phyloP scores from a whole-genome alignment of 2,113 vertebrate species.

The Noctilio leporinus region DNA sequence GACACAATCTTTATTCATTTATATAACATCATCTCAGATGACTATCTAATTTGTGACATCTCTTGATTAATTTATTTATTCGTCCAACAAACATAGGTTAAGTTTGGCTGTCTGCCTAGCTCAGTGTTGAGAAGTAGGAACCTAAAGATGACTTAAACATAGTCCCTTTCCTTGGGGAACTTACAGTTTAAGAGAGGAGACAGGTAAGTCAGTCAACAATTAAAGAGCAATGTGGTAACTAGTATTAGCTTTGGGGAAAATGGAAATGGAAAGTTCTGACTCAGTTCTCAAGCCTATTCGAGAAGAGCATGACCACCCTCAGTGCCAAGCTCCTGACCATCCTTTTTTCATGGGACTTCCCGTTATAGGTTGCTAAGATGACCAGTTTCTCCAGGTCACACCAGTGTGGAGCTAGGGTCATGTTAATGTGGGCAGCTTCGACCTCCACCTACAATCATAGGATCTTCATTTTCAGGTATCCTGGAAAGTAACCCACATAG shows the following conservation, averaged over 20 bases:
- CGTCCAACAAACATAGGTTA: not conserved
- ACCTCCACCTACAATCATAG: not conserved
- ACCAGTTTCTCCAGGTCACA: not conserved
- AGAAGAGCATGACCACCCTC: not conserved
- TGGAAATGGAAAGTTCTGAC: not conserved
- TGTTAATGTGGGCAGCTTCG: not conserved
- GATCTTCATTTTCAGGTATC: not conserved
- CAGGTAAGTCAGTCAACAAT: not conserved
- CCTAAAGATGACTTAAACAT: not conserved
- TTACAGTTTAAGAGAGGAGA: not conserved
- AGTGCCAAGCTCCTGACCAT: no score
- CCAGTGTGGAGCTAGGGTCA: no score
- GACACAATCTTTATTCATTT: not conserved
- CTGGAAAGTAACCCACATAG: not conserved
- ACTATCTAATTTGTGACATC: not conserved
- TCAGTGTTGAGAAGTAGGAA: not conserved
- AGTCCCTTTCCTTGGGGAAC: not conserved
- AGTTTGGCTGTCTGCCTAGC: not conserved
- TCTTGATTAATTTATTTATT: not conserved
- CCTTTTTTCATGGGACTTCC: not conserved
- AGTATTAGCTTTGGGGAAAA: not conserved
- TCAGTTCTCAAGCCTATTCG: not conserved
- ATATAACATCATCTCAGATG: not conserved
- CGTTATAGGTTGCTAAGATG: not conserved
- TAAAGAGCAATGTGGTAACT: not conserved